These are phyloP conservation scores for Gibbula magus DNA, from an alignment of 2,888 invertebrate species.

Conservation along the genomic window DNA sequence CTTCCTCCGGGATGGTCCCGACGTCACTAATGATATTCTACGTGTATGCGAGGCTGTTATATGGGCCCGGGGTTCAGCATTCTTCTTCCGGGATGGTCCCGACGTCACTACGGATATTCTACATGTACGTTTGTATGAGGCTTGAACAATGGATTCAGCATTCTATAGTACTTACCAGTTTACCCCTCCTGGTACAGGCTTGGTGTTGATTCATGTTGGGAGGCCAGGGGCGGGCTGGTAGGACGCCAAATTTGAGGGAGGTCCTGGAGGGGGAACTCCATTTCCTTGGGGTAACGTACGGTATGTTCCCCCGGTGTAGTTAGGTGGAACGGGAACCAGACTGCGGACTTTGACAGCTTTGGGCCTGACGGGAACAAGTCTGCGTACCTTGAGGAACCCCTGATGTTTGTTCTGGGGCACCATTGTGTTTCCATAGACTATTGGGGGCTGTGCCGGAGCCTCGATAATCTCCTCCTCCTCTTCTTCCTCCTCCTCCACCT, in stretches of 20 bases:
- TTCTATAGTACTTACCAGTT: not conserved
- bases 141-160: too few species aligned
- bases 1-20: too few species aligned
- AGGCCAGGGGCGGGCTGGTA: not conserved
- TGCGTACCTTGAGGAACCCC: not conserved
- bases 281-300: too few species aligned
- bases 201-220: not conserved
- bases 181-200: not conserved
- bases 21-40: too few species aligned
- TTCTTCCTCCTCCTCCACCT: not conserved
- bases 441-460: not conserved
- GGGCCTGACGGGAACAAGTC: not conserved
- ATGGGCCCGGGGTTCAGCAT: too few species aligned
- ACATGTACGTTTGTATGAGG: too few species aligned
- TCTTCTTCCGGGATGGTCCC: too few species aligned
- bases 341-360: not conserved
- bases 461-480: not conserved
- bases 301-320: not conserved
- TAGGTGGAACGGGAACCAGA: not conserved
- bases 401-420: not conserved
- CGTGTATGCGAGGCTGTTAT: too few species aligned
- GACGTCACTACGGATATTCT: too few species aligned
- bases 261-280: too few species aligned
- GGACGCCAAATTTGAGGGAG: not conserved
- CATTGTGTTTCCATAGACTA: not conserved